Percentiles rank a stretch among this genome's conserved stretches.
These are phyloP conservation scores for Neomorphus geoffroyi DNA, from an alignment of 2,797 vertebrate genomes.

Conservation along the genomic window DNA sequence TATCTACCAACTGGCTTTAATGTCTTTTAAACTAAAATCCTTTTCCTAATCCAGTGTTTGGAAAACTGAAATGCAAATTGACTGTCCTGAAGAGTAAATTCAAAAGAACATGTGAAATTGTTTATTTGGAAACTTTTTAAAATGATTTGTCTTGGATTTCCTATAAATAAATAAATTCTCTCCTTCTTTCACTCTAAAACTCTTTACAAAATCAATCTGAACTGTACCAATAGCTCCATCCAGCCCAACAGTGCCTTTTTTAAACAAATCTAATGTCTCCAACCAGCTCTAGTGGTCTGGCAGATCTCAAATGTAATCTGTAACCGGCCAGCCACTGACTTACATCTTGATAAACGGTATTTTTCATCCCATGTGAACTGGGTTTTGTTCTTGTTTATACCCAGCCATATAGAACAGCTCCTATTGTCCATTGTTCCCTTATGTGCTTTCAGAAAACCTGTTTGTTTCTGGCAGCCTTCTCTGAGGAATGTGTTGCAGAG, in stretches of 20 bases:
- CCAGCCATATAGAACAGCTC: background rate
- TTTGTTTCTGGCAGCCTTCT: constrained; percentile 42
- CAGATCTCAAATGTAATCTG: background rate
- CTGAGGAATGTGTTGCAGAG: constrained; percentile 25
- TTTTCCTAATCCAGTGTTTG: background rate
- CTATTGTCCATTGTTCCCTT: constrained; percentile 57
- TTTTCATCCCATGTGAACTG: constrained; percentile 38
- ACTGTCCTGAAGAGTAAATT: background rate
- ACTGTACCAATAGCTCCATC: background rate
- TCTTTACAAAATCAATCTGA: background rate
- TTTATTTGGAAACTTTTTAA: background rate
- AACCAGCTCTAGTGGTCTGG: background rate
- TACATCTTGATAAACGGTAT: background rate
- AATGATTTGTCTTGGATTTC: background rate
- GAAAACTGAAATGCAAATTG: background rate
- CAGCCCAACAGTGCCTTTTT: background rate
- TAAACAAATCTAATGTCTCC: background rate
- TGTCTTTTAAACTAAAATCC: background rate
- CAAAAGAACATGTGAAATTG: background rate
- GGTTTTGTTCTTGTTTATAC: constrained; percentile 51
- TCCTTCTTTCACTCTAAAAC: background rate
- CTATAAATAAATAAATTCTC: background rate
- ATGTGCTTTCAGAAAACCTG: constrained; percentile 29
- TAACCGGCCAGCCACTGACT: background rate
- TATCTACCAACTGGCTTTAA: background rate